These are phyloP conservation scores for Danionella dracula DNA, from an alignment of 2,797 vertebrate species.

Conservation along the genomic window DNA sequence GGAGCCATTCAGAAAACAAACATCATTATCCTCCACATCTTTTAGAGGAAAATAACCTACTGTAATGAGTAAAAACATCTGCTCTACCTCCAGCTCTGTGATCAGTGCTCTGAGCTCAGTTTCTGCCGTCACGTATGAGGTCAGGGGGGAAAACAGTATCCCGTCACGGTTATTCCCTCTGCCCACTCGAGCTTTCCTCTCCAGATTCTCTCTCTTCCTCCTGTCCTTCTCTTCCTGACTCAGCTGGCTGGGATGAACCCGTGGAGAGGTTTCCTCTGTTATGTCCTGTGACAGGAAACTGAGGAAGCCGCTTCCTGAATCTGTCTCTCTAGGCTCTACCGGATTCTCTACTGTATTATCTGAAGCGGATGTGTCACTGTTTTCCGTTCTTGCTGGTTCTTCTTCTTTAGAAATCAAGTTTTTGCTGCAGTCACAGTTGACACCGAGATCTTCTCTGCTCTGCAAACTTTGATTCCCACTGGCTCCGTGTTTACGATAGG, in stretches of 20 bases:
- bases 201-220: slow-evolving; percentile 78
- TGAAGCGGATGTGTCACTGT: not conserved
- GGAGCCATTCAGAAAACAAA: not conserved
- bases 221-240: slow-evolving; percentile 71
- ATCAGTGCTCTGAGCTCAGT: slow-evolving; percentile 86
- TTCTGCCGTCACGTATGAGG: slow-evolving; percentile 84
- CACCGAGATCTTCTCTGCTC: not conserved
- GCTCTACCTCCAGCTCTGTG: slow-evolving; percentile 73
- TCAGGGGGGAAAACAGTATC: slow-evolving; percentile 81
- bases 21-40: no score
- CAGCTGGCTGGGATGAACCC: slow-evolving; percentile 59
- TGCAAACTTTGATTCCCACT: not conserved
- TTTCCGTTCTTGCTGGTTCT: not conserved
- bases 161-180: slow-evolving; percentile 44
- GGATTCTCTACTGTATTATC: slow-evolving; percentile 37
- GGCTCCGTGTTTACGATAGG: slow-evolving; percentile 64
- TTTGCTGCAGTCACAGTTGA: not conserved
- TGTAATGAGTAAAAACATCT: no score
- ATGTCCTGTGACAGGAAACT: slow-evolving; percentile 69
- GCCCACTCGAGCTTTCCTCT: slow-evolving; percentile 64
- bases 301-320: slow-evolving; percentile 55
- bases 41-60: no score
- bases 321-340: slow-evolving; percentile 27
- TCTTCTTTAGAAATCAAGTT: not conserved
- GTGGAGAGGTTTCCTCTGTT: slow-evolving; percentile 58